Base-by-base conservation (phyloP, 2,888 invertebrate species). In the Myopa testacea region DNA sequence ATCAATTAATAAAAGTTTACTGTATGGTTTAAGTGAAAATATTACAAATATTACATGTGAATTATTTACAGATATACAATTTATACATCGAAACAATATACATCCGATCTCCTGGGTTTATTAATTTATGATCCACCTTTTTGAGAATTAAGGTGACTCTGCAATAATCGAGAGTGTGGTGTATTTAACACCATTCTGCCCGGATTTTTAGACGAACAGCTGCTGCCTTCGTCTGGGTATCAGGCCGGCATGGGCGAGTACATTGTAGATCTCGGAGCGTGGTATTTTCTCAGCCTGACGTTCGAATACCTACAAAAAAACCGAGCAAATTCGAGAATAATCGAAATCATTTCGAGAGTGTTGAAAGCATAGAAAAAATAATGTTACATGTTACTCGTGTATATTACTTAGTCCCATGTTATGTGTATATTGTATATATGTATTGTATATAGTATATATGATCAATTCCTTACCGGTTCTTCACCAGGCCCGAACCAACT, bases 401-500 rank as follows among this genome's bases (percentile, higher is more conserved):
- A 26, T 26, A 2, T 26, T 26, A 26, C 1, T 26, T 26, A 1
- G 26, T 26, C 26, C 1, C 14, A 55, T 37, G 38, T 50, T 38
- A 6, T 74, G 45, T 19, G 3, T 71, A 50, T 16, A 14, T 14
- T 19, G 8, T 45, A 63, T n/a, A 10, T 58, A 19, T 7, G n/a
- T 71, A 37, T 16, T 16, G 19, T 58, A 34, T 71, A 65, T 45
- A 45, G 19, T 26, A 71, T 78, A 38, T 26, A 12, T 65, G 5
- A n/a, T 50, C 3, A 45, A 50, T 19, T 50, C 81, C 81, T 85
- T 87, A 92, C 93, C 85, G 91, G 88, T 80, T 90, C 89, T 85
- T 93, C 93, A 55, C 93, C 93, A 16, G 92, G 91, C 69, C 92
- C 92, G 78, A 93, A 90, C 87, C 92, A 90, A 82, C 93, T 93